Percentiles rank a stretch among this genome's conserved stretches.
Evolutionary conservation across 2,888 invertebrate genomes (phyloP).

Genomic region (Apotomis capreana): DNA sequence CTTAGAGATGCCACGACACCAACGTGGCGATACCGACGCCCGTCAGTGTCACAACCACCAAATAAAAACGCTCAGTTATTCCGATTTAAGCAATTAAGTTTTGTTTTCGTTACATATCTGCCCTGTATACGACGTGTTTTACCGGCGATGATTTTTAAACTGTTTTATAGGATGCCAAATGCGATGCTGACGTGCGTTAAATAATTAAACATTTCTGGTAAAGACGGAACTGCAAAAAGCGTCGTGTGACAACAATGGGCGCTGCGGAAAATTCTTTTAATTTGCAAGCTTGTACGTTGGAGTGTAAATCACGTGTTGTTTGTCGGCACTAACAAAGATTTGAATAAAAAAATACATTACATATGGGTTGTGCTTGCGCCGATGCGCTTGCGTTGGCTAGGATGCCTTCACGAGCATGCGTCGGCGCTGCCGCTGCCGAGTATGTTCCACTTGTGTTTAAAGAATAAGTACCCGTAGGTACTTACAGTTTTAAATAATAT

Average conservation of each 20-base stretch:
- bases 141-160: slow-evolving; percentile 8
- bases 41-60: slow-evolving; percentile 58
- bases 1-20: slow-evolving; percentile 29
- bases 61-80: slow-evolving; percentile 62
- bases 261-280: slow-evolving; percentile 24
- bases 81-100: slow-evolving; percentile 59
- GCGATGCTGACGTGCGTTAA: slow-evolving; percentile 34
- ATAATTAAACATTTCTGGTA: slow-evolving; percentile 38
- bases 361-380: slow-evolving; percentile 45
- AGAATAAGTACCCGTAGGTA: slow-evolving; percentile 15
- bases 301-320: slow-evolving; percentile 40
- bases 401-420: slow-evolving; percentile 70
- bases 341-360: slow-evolving; percentile 43
- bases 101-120: slow-evolving; percentile 52
- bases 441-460: slow-evolving; percentile 36
- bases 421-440: slow-evolving; percentile 46
- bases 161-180: slow-evolving; percentile 26
- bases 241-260: slow-evolving; percentile 32
- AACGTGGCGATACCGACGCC: slow-evolving; percentile 61
- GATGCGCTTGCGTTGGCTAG: slow-evolving; percentile 59
- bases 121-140: slow-evolving; percentile 37
- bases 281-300: slow-evolving; percentile 23
- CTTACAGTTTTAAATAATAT: background rate
- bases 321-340: slow-evolving; percentile 34
- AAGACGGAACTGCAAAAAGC: slow-evolving; percentile 36